phyloP scores from a whole-genome alignment of 1,140 invertebrate species.

The Drosophila sp. region DNA sequence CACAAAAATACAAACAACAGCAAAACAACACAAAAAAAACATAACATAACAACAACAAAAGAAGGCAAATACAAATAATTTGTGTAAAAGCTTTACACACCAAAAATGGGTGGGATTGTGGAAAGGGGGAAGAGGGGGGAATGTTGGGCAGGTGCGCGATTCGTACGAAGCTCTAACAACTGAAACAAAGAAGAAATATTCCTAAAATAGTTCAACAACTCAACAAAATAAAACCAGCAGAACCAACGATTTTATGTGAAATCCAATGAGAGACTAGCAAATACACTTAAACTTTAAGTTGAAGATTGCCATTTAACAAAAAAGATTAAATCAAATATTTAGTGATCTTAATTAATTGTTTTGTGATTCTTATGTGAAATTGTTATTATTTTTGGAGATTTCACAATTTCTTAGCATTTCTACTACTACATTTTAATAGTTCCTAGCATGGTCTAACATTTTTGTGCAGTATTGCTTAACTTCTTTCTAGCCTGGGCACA shows the following conservation, averaged over 20 bases:
- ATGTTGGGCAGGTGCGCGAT: constrained; percentile 3
- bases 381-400: too few relatives aligned
- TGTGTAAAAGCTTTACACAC: constrained; percentile 60
- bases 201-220: constrained; percentile 57
- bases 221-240: constrained; percentile 26
- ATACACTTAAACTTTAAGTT: background rate
- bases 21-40: background rate
- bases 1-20: background rate
- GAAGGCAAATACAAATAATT: constrained; percentile 58
- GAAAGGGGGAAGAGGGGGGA: background rate
- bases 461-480: too few relatives aligned
- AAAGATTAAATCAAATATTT: too few relatives aligned
- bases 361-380: too few relatives aligned
- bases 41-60: background rate
- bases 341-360: too few relatives aligned
- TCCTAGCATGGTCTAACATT: too few relatives aligned
- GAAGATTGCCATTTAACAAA: background rate
- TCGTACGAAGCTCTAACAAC: constrained; percentile 1
- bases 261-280: background rate
- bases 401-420: too few relatives aligned
- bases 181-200: constrained; percentile 31
- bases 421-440: too few relatives aligned
- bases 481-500: too few relatives aligned
- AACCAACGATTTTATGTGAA: background rate
- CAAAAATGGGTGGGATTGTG: background rate